Base-by-base conservation (phyloP, 1,140 invertebrate species). In the Pachyrhynchus sulphureomaculatus region DNA sequence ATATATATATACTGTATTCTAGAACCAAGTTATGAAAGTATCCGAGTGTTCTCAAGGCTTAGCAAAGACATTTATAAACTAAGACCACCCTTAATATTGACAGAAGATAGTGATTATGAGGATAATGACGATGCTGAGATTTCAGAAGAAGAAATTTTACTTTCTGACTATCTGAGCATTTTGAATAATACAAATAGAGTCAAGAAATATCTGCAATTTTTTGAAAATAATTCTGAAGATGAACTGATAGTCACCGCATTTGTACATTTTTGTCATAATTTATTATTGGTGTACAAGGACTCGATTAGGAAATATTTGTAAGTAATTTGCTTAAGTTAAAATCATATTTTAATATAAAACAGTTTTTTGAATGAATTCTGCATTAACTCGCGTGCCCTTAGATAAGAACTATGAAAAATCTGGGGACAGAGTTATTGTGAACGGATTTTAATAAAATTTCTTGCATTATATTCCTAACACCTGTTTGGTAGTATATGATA, bases 271-370 rank as follows among this genome's bases (percentile, higher is more conserved):
- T 76, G 73, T 60, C 74, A 76, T 51, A 75, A 76, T 66, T 67
- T 77, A 29, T 60, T 76, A 17, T 55, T 75, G 17, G 65, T 73
- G 44, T 75, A 72, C 61, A 76, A 72, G 42, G 72, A 76, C 67
- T 68, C 75, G 0, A 74, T 76, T 33, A 68, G 72, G 36, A 75
- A 76, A 66, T 76, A 71, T 66, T 68, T 75, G 75, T 76, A 66
- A 73, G 72, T 69, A n/a, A n/a, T n/a, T n/a, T n/a, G n/a, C n/a
- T n/a, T n/a, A n/a, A n/a, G n/a, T n/a, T n/a, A n/a, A n/a, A n/a
- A n/a, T n/a, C n/a, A n/a, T n/a, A n/a, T n/a, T n/a, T n/a, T n/a
- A n/a, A n/a, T n/a, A n/a, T n/a, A n/a, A n/a, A n/a, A n/a, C n/a
- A n/a, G n/a, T n/a, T n/a, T n/a, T n/a, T n/a, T n/a, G n/a, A n/a